phyloP scores from a whole-genome alignment of 2,113 vertebrate species.

The Dissostichus mawsoni region DNA sequence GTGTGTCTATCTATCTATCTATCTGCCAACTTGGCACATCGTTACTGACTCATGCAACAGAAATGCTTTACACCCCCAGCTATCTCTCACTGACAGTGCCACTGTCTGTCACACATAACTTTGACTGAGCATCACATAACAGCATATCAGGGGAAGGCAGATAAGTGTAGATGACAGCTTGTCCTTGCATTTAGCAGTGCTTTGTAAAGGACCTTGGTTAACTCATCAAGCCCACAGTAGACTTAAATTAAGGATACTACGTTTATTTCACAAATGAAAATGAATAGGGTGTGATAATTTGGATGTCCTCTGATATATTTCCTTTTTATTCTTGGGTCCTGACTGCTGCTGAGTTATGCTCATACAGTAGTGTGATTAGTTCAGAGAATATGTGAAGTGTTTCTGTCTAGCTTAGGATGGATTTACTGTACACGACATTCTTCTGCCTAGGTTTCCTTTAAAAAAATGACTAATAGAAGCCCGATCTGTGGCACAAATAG shows the following conservation, averaged over 20 bases:
- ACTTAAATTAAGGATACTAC: slow-evolving; percentile 23
- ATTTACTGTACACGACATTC: not conserved
- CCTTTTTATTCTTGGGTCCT: slow-evolving; percentile 8
- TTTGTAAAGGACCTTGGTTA: slow-evolving; percentile 6
- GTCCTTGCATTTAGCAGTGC: slow-evolving; percentile 28
- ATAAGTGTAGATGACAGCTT: slow-evolving; percentile 18
- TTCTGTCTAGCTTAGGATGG: slow-evolving; percentile 24
- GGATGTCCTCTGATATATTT: not conserved
- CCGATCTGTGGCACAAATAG: slow-evolving; percentile 23
- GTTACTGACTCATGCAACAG: slow-evolving; percentile 23
- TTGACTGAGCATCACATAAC: slow-evolving; percentile 39
- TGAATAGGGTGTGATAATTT: not conserved
- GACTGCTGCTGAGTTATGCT: slow-evolving; percentile 12
- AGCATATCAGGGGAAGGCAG: slow-evolving; percentile 6
- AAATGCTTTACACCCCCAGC: slow-evolving; percentile 40
- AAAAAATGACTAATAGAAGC: slow-evolving; percentile 9
- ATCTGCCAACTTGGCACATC: not conserved
- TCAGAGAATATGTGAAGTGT: slow-evolving; percentile 31
- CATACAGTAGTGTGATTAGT: slow-evolving; percentile 18
- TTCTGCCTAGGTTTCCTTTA: not conserved
- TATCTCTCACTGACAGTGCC: slow-evolving; percentile 31
- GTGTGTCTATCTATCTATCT: not conserved
- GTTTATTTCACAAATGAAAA: slow-evolving; percentile 23
- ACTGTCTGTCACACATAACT: slow-evolving; percentile 31
- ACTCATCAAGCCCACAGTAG: not conserved